Evolutionary conservation across 2,113 vertebrate genomes (phyloP).

Genomic region (Cisticola juncidis): DNA sequence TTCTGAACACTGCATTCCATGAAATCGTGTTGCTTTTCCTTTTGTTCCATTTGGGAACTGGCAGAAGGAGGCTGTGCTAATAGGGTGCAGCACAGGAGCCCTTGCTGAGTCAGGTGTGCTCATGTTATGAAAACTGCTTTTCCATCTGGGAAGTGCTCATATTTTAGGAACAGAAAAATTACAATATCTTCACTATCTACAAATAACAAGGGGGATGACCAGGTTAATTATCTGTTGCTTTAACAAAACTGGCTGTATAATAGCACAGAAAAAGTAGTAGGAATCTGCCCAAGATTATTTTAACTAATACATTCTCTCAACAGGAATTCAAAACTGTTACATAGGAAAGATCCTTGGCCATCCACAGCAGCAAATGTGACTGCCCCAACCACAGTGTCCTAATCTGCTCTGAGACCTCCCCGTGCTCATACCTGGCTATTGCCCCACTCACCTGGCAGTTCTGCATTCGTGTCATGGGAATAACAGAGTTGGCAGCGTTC

Average conservation of each 20-base stretch:
- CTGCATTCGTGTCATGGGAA: not conserved
- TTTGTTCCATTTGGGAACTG: not conserved
- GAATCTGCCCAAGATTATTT: not conserved
- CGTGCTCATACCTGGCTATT: not conserved
- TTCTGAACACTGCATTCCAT: rapidly evolving
- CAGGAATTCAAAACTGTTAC: not conserved
- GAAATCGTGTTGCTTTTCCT: not conserved
- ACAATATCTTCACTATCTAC: not conserved
- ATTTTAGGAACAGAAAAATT: not conserved
- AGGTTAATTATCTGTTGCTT: not conserved
- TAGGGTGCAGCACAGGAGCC: not conserved
- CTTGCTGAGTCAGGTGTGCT: not conserved
- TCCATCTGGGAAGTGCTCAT: not conserved
- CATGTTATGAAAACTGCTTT: not conserved
- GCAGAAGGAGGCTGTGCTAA: not conserved
- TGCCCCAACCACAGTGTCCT: not conserved
- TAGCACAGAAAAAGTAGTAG: not conserved
- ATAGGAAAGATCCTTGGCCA: not conserved
- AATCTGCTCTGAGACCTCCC: not conserved
- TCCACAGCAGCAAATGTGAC: not conserved
- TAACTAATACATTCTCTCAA: not conserved
- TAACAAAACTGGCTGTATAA: not conserved
- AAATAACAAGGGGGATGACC: not conserved
- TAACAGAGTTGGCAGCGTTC: not conserved
- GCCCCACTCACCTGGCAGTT: not conserved